These are phyloP conservation scores for Caranx ignobilis DNA, from an alignment of 2,113 vertebrate species.

Conservation along the genomic window DNA sequence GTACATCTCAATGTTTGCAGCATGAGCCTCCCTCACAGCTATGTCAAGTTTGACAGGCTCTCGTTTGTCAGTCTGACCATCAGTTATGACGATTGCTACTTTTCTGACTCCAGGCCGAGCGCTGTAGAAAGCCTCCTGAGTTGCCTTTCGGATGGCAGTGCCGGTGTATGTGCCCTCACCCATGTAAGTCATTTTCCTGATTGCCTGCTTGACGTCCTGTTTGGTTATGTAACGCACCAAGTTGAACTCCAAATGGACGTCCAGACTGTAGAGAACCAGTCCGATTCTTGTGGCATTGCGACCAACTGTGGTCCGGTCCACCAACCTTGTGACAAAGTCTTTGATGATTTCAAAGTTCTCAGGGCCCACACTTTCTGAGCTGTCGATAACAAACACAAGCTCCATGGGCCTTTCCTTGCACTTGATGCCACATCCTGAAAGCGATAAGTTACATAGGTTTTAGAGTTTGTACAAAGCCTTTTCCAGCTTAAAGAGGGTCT, in stretches of 20 bases:
- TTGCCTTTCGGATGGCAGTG: conserved; percentile 91
- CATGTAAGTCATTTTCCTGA: conserved; percentile 91
- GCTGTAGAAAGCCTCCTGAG: conserved; percentile 90
- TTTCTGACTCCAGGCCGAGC: conserved; percentile 88
- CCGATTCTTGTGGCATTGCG: conserved; percentile 91
- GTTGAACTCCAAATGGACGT: conserved; percentile 90
- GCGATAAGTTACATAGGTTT: conserved; percentile 3
- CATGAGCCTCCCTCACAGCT: conserved; percentile 90
- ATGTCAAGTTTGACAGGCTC: conserved; percentile 90
- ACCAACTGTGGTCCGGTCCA: conserved; percentile 91
- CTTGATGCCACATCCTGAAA: conserved; percentile 90
- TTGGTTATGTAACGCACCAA: conserved; percentile 86
- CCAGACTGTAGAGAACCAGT: conserved; percentile 91
- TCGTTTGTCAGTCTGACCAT: conserved; percentile 91
- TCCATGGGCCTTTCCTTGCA: conserved; percentile 96
- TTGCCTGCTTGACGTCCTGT: conserved; percentile 89
- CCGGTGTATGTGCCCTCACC: conserved; percentile 93
- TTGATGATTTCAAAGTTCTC: conserved; percentile 95
- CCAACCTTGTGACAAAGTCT: conserved; percentile 91
- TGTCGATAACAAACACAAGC: conserved; percentile 95
- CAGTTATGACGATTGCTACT: conserved; percentile 92
- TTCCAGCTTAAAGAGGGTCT: not conserved
- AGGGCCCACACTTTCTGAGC: conserved; percentile 93
- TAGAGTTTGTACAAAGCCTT: not conserved
- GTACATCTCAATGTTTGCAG: conserved; percentile 93